Conservation (phyloP, 2,888 invertebrate genomes). For the Carcina quercana region DNA sequence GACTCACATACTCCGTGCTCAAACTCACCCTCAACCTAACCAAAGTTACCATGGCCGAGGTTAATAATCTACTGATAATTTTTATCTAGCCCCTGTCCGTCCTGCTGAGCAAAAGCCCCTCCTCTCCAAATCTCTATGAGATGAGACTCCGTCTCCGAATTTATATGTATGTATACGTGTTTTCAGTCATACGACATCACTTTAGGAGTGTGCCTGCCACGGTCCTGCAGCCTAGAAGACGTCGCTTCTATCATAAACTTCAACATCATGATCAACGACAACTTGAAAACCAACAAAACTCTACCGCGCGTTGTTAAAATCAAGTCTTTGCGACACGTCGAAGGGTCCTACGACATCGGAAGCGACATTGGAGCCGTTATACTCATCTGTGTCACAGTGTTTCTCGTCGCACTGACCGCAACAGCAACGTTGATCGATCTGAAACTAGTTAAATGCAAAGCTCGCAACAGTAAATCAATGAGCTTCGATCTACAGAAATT, state of each 20-base stretch:
- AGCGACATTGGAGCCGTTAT: constrained; percentile 42
- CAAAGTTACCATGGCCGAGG: constrained; percentile 49
- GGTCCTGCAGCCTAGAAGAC: constrained; percentile 54
- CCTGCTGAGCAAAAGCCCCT: too few relatives aligned
- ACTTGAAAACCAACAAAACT: constrained; percentile 46
- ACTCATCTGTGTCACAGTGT: constrained; percentile 34
- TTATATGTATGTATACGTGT: neutral
- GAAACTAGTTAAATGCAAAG: constrained; percentile 38
- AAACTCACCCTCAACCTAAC: constrained; percentile 53
- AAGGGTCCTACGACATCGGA: constrained; percentile 33
- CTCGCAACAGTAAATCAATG: constrained; percentile 36
- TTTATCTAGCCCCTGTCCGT: too few relatives aligned
- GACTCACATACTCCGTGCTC: constrained; percentile 42
- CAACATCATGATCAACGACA: constrained; percentile 58
- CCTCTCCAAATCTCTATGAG: too few relatives aligned
- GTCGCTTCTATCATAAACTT: constrained; percentile 61
- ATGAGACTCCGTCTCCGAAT: too few relatives aligned
- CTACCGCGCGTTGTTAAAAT: constrained; percentile 45
- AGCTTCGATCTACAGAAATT: constrained; percentile 54
- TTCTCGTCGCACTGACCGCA: constrained; percentile 39
- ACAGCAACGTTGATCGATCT: constrained; percentile 63
- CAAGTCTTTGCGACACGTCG: constrained; percentile 36
- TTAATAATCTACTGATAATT: too few relatives aligned
- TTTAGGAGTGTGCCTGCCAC: constrained; percentile 65
- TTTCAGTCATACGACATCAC: constrained; percentile 52